A percentile compares a stretch with the other conserved stretches of the same genome.
phyloP scores from a whole-genome alignment of 2,888 invertebrate genomes.

The Neria commutata region DNA sequence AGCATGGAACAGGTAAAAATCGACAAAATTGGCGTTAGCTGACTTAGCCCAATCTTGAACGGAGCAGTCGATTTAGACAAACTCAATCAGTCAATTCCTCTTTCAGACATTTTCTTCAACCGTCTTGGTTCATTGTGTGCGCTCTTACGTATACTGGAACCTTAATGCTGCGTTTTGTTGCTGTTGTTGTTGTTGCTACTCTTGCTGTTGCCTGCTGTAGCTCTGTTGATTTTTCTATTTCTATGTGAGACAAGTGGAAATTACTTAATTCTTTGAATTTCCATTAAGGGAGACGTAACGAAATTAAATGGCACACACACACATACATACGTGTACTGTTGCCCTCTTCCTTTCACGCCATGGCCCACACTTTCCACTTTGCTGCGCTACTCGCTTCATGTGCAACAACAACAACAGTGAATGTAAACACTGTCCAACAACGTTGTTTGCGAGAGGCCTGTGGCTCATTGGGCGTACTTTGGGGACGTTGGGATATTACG shows the following conservation, averaged over 20 bases:
- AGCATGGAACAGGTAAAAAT: too few relatives aligned
- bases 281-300: constrained; percentile 1
- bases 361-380: background rate
- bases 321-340: background rate
- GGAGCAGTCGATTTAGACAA: too few relatives aligned
- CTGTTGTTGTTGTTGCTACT: background rate
- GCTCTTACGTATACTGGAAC: too few relatives aligned
- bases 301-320: background rate
- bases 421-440: constrained; percentile 2
- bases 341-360: too few relatives aligned
- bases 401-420: background rate
- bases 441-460: background rate
- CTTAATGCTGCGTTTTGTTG: constrained; percentile 1
- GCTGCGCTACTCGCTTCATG: background rate
- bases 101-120: too few relatives aligned
- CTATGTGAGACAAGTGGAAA: constrained; percentile 10
- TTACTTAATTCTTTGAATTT: constrained; percentile 12
- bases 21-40: too few relatives aligned
- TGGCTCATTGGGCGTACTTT: background rate
- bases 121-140: too few relatives aligned
- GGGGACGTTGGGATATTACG: too few relatives aligned
- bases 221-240: constrained; percentile 1
- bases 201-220: background rate
- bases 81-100: too few relatives aligned
- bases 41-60: too few relatives aligned